These are phyloP conservation scores for Craniophora ligustri DNA, from an alignment of 2,888 invertebrate genomes.

Conservation along the genomic window DNA sequence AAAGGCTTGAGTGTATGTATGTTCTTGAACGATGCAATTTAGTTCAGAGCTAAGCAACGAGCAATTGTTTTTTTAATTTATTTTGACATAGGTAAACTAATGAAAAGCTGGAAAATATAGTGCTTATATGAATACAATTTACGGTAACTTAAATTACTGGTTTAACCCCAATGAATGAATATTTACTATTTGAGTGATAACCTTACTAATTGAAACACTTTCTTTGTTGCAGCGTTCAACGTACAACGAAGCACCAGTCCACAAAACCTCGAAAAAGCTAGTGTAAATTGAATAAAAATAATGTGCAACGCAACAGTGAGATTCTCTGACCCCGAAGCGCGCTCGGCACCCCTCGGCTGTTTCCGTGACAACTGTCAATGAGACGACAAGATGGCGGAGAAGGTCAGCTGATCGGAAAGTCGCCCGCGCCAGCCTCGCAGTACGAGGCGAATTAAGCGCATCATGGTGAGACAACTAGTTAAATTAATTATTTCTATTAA, in stretches of 20 bases:
- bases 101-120: too few species aligned
- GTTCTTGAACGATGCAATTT: too few species aligned
- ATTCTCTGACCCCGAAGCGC: conserved; percentile 39
- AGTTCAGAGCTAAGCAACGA: too few species aligned
- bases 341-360: conserved; percentile 57
- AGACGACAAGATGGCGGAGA: conserved; percentile 81
- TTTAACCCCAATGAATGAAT: too few species aligned
- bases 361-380: conserved; percentile 72
- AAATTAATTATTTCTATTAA: conserved; percentile 22
- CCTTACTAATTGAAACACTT: conserved; percentile 16
- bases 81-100: too few species aligned
- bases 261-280: conserved; percentile 27
- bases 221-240: conserved; percentile 54
- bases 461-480: conserved; percentile 76
- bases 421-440: conserved; percentile 79
- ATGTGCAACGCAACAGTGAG: conserved; percentile 61
- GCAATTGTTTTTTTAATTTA: too few species aligned
- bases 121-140: too few species aligned
- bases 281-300: conserved; percentile 42
- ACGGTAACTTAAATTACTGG: too few species aligned
- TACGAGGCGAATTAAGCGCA: conserved; percentile 82
- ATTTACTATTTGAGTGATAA: too few species aligned
- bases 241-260: conserved; percentile 44
- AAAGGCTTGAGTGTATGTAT: too few species aligned
- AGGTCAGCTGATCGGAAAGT: conserved; percentile 85